phyloP scores from a whole-genome alignment of 2,888 invertebrate genomes.

The Stegana nigrithorax region DNA sequence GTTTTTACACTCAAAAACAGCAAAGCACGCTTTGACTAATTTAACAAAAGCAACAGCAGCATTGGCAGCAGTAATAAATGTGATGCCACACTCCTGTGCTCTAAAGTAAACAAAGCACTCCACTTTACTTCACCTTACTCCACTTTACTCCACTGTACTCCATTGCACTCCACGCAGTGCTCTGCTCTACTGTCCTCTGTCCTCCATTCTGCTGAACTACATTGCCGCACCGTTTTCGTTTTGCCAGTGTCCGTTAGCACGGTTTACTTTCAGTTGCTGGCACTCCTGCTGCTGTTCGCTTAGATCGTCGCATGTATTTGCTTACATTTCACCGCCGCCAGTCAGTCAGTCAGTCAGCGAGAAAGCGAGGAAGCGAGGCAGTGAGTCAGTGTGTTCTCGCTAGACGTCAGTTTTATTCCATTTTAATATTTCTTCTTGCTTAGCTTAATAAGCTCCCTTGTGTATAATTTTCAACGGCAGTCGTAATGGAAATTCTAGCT shows the following conservation, averaged over 20 bases:
- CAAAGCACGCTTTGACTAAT: neutral
- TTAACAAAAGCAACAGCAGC: too few species aligned
- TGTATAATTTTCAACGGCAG: conserved; percentile 58
- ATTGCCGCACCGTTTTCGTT: too few species aligned
- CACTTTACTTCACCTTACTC: too few species aligned
- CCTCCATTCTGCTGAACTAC: too few species aligned
- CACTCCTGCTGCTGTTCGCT: neutral
- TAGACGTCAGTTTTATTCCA: conserved; percentile 10
- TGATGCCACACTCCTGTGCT: too few species aligned
- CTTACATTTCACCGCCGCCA: neutral
- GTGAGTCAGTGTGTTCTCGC: neutral
- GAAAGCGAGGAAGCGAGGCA: too few species aligned
- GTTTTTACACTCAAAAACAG: neutral
- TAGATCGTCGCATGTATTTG: neutral
- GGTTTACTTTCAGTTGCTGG: neutral
- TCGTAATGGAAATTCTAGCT: conserved; percentile 62
- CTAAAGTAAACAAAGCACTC: too few species aligned
- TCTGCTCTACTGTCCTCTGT: too few species aligned
- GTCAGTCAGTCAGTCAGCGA: neutral
- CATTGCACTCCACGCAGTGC: too few species aligned
- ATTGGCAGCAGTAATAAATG: too few species aligned
- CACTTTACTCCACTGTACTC: too few species aligned
- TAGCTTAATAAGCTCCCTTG: conserved; percentile 59
- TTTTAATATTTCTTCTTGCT: neutral
- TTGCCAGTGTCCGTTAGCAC: too few species aligned